Evolutionary conservation across 2,888 invertebrate species (phyloP), one percentile per base, ranked within the genome.

Genomic region (Zonitis immaculata): DNA sequence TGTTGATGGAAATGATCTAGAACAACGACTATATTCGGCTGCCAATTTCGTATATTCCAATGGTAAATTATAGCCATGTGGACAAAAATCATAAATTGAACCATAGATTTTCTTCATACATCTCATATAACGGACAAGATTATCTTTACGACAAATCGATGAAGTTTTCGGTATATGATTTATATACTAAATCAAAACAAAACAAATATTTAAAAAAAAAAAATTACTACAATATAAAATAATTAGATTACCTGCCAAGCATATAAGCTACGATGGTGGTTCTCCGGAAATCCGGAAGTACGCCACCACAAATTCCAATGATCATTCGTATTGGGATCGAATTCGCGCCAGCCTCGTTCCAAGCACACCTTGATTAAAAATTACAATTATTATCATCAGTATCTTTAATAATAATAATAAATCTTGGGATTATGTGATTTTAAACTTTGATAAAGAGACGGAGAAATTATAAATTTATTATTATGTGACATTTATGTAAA

Each of bases 231-330:
- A n/a, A n/a, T n/a, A n/a, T n/a, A n/a, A n/a, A n/a, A n/a, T n/a
- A n/a, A n/a, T n/a, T 16, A 20, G 27, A 56, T 61, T 68, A 84
- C 86, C 82, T 88, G 88, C 86, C 86, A 87, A 56, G 84, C 82
- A 49, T 83, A 82, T 44, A 88, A 78, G 50, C 82, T 79, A 68
- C 83, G 85, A 67, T 86, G 84, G 67, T 85, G 73, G 51, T 68
- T 70, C 14, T 82, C 76, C 2, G 89, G 83, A 70, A 90, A 88
- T n/a, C 88, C 85, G 12, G 86, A 83, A 2, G 86, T 85, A 64
- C 86, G 79, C 91, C 91, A 92, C 91, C 91, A 91, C 2, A 91
- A 79, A 68, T 91, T 91, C 91, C 91, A 92, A 54, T 84, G 82
- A 58, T 87, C 86, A 1, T 76, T 75, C 22, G 81, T 81, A 54